Conservation (phyloP, 2,888 invertebrate genomes). For the Punctoribates punctum region DNA sequence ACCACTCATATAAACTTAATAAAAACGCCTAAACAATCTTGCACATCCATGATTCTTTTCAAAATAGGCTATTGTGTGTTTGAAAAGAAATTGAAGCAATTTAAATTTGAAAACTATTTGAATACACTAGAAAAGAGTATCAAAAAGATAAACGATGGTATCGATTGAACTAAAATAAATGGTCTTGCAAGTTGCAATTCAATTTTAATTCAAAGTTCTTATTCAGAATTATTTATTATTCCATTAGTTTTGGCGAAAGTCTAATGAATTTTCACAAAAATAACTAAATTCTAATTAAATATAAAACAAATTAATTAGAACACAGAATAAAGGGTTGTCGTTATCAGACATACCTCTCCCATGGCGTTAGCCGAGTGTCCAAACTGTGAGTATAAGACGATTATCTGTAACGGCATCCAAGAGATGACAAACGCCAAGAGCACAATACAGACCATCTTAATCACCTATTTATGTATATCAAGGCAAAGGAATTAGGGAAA, state of each 20-base stretch:
- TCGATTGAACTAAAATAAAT: neutral
- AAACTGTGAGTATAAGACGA: slow-evolving; percentile 47
- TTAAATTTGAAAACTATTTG: too few relatives aligned
- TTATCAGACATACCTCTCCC: slow-evolving; percentile 9
- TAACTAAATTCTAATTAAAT: too few relatives aligned
- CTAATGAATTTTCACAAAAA: neutral
- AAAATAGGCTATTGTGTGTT: too few relatives aligned
- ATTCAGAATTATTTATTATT: too few relatives aligned
- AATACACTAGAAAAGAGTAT: too few relatives aligned
- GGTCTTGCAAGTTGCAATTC: neutral
- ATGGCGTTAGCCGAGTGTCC: slow-evolving; percentile 42
- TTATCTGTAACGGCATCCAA: slow-evolving; percentile 51
- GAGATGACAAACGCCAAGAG: slow-evolving; percentile 51
- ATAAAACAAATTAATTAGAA: too few relatives aligned
- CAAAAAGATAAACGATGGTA: neutral
- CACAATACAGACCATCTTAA: slow-evolving; percentile 52
- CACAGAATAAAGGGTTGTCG: neutral
- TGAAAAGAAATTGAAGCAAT: too few relatives aligned
- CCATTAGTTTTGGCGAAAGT: neutral
- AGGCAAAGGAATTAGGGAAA: too few relatives aligned
- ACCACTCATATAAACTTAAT: too few relatives aligned
- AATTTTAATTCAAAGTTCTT: neutral
- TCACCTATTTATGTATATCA: slow-evolving; percentile 45
- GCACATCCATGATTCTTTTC: too few relatives aligned
- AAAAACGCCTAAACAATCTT: too few relatives aligned